Evolutionary conservation across 2,888 invertebrate genomes (phyloP), one percentile per base, ranked within the genome.

Genomic region (Nomada fabriciana): DNA sequence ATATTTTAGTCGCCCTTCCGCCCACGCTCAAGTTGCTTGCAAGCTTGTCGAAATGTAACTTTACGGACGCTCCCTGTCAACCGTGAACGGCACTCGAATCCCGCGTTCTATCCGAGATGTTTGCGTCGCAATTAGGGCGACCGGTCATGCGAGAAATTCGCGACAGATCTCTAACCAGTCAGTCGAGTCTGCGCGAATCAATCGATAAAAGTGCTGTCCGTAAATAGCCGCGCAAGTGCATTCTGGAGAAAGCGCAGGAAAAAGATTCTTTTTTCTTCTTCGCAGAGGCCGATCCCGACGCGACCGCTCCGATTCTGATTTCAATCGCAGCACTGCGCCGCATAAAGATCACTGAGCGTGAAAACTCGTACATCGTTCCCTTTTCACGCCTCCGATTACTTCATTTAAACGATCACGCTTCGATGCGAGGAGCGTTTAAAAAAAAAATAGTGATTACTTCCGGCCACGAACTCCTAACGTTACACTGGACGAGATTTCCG

Each of bases 401-500:
- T 25, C 53, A 29, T 52, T 50, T 36, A 29, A 29, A 11, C 47
- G 61, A 77, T 50, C 55, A 23, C 57, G 47, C n/a, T 20, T n/a
- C 23, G 71, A 13, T 42, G 67, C 20, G 29, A 70, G 47, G 55
- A 81, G 55, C 76, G 67, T 29, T 50, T 73, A 83, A 74, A 86
- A 87, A 82, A 87, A 82, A 86, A 55, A 36, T 7, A 86, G n/a
- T 86, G 82, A 79, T 75, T 68, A 74, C 52, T 84, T 85, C 85
- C 85, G 75, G 78, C 71, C 72, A 75, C 72, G 84, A 70, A 50
- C 73, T 43, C 75, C 72, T 89, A 89, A 88, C 89, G 88, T 86
- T 88, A 89, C 82, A 71, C 86, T 63, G 82, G 69, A 89, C 88
- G 79, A 86, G 86, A 83, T 89, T 89, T 88, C 88, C 88, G 88